Evolutionary conservation across 2,797 vertebrate species (phyloP).

Genomic region (Gymnoscopelus microlampas): DNA sequence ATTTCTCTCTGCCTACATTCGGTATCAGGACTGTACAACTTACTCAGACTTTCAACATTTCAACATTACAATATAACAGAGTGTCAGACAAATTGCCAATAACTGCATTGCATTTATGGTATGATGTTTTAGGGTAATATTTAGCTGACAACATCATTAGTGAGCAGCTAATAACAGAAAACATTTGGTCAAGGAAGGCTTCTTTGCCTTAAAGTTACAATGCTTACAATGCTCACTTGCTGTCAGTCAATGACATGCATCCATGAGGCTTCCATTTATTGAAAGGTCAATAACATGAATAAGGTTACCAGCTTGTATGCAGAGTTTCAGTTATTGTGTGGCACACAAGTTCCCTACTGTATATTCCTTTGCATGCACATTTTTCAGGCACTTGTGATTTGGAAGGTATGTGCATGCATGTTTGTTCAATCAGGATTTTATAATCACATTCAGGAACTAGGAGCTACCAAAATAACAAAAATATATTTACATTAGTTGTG

Average conservation of each 20-base stretch:
- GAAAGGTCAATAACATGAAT: constrained; percentile 14
- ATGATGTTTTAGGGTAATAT: no score
- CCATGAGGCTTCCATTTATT: constrained; percentile 27
- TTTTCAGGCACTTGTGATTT: no score
- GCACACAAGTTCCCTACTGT: background rate
- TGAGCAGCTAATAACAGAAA: background rate
- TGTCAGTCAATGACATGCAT: background rate
- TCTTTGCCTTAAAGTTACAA: constrained; percentile 1
- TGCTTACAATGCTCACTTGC: background rate
- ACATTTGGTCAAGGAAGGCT: background rate
- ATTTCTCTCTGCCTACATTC: constrained; percentile 54
- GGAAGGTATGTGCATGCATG: no score
- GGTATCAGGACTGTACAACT: constrained; percentile 44
- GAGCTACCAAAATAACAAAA: no score
- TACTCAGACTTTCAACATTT: constrained; percentile 41
- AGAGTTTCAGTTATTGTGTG: background rate
- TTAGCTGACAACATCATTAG: no score
- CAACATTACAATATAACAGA: background rate
- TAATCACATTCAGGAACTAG: no score
- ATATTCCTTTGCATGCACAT: no score
- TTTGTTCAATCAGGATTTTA: no score
- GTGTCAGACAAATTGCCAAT: no score
- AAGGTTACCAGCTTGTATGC: constrained; percentile 13
- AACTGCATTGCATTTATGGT: no score
- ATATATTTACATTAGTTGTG: no score